Evolutionary conservation across 2,113 vertebrate species (phyloP), one percentile per base, ranked within the genome.

Genomic region (Passer montanus): DNA sequence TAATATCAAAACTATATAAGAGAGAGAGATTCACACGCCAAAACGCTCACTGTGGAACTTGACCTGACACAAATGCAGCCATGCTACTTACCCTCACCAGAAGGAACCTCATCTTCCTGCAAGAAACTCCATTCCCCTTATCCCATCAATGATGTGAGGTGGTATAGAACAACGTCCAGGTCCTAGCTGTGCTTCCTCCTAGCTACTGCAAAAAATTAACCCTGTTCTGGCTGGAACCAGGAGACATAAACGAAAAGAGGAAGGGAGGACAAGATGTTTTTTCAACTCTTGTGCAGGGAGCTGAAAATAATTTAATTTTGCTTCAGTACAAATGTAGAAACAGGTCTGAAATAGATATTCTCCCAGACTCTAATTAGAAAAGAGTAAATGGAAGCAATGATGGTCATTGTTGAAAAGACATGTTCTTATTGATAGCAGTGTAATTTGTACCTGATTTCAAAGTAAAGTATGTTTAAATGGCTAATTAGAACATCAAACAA

Each of bases 401-500:
- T 80, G 84, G n/a, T 58, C 55, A 31, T 35, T 90, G 53, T 69
- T 91, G 56, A 78, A 86, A 94, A 79, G 35, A 10, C 27, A 15
- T 78, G 68, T 84, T 91, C 46, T 81, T 84, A 78, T 81, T 89
- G 70, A 93, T 73, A 96, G 83, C 44, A 85, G 68, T 68, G 60
- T 44, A 73, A 93, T 92, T 95, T 85, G 55, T 87, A 66, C n/a
- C 43, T 5, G 4, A 44, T 89, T 90, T 93, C 85, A 92, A 73
- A 78, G 5, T 74, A 49, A 84, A 90, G 59, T 94, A 60, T 84
- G 19, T 11, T 81, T 94, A 93, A 94, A 90, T 47, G 13, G 43
- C 78, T 95, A 81, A 90, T 94, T 86, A 96, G 37, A 82, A 79
- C 50, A 87, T 62, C 13, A 96, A 94, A 93, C 35, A 87, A 43